Evolutionary conservation across 2,113 vertebrate species (phyloP).

Genomic region (Mastomys natalensis): DNA sequence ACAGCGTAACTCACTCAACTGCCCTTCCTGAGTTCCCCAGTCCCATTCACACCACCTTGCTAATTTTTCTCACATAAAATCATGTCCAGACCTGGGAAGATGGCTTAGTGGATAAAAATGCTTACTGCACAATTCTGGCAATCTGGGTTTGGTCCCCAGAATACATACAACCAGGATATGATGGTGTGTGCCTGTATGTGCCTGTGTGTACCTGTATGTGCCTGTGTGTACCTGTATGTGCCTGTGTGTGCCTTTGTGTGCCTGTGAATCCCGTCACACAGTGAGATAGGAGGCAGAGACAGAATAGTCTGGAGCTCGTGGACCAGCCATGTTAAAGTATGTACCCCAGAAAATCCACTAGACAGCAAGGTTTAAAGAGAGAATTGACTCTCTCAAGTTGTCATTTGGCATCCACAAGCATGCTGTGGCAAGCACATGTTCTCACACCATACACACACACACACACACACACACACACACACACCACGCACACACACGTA

Average conservation of each 20-base stretch:
- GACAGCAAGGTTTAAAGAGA: background rate
- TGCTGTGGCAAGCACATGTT: background rate
- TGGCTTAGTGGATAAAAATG: background rate
- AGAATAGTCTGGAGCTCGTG: background rate
- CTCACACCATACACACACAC: background rate
- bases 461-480: background rate
- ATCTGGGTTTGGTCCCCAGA: background rate
- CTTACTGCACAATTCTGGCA: background rate
- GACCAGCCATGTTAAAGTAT: background rate
- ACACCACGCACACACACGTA: background rate
- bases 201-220: too few species aligned
- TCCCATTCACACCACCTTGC: background rate
- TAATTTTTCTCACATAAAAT: background rate
- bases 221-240: too few species aligned
- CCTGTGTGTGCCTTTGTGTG: too few species aligned
- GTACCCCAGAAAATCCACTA: background rate
- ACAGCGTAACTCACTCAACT: background rate
- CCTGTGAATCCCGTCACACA: too few species aligned
- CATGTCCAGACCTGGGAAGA: fast-evolving
- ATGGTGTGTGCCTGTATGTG: too few species aligned
- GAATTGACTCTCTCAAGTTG: background rate
- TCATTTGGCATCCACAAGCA: background rate
- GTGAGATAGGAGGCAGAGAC: background rate
- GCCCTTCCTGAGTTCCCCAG: background rate
- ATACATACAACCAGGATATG: too few species aligned